These are phyloP conservation scores for Mycteria americana DNA, from an alignment of 2,797 vertebrate species.

Conservation along the genomic window DNA sequence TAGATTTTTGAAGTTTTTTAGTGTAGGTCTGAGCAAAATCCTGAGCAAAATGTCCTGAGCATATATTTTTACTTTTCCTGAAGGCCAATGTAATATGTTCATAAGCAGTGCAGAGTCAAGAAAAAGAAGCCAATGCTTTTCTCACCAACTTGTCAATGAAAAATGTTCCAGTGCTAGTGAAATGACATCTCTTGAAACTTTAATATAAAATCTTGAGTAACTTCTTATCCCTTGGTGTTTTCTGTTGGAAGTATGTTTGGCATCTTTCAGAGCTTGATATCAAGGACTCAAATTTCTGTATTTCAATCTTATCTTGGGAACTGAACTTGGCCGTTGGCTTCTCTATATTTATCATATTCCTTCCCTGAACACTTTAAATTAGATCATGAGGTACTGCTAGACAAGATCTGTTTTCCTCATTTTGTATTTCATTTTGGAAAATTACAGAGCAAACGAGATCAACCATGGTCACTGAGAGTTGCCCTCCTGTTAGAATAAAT, in stretches of 20 bases:
- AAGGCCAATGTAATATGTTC: background rate
- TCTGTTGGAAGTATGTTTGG: constrained; percentile 6
- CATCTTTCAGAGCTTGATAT: constrained; percentile 25
- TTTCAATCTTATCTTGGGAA: background rate
- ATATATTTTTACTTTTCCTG: background rate
- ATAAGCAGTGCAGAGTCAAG: background rate
- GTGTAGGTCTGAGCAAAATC: background rate
- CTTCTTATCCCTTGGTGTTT: constrained; percentile 38
- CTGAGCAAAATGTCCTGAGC: background rate
- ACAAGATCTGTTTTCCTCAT: background rate
- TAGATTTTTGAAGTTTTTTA: background rate
- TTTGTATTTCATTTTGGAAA: constrained; percentile 7
- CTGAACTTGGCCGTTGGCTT: background rate
- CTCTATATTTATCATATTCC: constrained; percentile 9
- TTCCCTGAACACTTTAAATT: constrained; percentile 11
- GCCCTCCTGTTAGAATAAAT: background rate
- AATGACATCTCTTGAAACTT: constrained; percentile 47
- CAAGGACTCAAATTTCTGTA: background rate
- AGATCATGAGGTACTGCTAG: background rate
- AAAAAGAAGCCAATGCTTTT: background rate
- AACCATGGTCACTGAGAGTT: background rate
- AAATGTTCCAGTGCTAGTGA: constrained; percentile 2
- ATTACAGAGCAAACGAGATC: background rate
- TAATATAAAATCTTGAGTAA: constrained; percentile 43
- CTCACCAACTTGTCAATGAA: constrained; percentile 11